phyloP scores from a whole-genome alignment of 1,140 invertebrate species.

The Armadillidium nasatum region DNA sequence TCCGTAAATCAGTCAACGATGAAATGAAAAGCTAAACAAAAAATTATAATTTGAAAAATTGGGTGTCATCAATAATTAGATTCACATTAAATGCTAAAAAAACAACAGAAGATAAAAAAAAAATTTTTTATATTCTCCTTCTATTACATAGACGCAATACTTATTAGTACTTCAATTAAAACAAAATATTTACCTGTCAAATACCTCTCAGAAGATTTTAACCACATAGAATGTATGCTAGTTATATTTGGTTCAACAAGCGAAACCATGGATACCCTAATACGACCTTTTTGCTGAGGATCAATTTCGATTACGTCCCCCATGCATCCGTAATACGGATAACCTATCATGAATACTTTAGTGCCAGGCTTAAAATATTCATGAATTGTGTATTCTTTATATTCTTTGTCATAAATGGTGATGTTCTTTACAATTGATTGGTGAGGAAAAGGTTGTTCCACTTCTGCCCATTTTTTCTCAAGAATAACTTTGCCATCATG shows the following conservation, averaged over 20 bases:
- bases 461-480: slow-evolving; percentile 63
- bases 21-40: too few relatives aligned
- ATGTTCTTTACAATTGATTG: slow-evolving; percentile 65
- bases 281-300: slow-evolving; percentile 36
- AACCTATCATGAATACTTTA: slow-evolving; percentile 69
- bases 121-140: too few relatives aligned
- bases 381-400: slow-evolving; percentile 55
- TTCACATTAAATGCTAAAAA: too few relatives aligned
- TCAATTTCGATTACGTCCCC: slow-evolving; percentile 59
- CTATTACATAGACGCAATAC: too few relatives aligned
- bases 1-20: too few relatives aligned
- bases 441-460: slow-evolving; percentile 59
- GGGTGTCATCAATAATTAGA: too few relatives aligned
- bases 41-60: too few relatives aligned
- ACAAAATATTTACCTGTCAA: slow-evolving; percentile 45
- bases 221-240: slow-evolving; percentile 34
- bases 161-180: too few relatives aligned
- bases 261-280: slow-evolving; percentile 36
- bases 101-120: too few relatives aligned
- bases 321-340: slow-evolving; percentile 71
- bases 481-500: slow-evolving; percentile 58
- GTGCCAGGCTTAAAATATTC: slow-evolving; percentile 66
- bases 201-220: slow-evolving; percentile 45
- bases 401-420: slow-evolving; percentile 51
- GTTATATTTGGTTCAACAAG: slow-evolving; percentile 33